Conservation (phyloP, 2,797 vertebrate species). For the Myioborus melanocephalus region DNA sequence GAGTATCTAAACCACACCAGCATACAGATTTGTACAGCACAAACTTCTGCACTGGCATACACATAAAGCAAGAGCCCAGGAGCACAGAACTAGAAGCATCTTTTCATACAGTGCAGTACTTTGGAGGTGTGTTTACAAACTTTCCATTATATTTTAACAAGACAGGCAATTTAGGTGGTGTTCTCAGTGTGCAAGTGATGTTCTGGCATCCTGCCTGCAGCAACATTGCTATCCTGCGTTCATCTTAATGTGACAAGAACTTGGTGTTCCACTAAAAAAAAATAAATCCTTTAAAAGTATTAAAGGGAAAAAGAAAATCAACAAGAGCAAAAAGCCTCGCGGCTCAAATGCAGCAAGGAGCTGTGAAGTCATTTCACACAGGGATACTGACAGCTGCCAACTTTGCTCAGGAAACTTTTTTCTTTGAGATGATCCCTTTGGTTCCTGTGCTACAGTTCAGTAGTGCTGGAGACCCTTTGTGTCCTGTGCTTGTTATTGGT, state of each 20-base stretch:
- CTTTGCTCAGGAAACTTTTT: neutral
- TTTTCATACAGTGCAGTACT: neutral
- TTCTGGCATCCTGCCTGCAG: conserved; percentile 29
- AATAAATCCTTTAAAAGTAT: neutral
- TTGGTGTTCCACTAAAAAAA: conserved; percentile 10
- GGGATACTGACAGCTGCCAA: conserved; percentile 49
- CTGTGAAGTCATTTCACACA: neutral
- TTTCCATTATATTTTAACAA: conserved; percentile 17
- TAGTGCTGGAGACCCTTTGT: neutral
- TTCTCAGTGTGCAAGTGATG: neutral
- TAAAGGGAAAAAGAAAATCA: neutral
- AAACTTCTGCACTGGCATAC: neutral
- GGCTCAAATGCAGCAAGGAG: neutral
- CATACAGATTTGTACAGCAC: neutral
- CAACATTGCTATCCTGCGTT: neutral
- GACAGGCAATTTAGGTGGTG: neutral
- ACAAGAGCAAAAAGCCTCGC: rapidly evolving
- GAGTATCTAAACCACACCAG: neutral
- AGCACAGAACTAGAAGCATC: neutral
- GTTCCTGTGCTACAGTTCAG: neutral
- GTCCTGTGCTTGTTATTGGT: conserved; percentile 44
- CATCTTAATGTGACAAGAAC: conserved; percentile 35
- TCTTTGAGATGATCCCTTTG: conserved; percentile 10
- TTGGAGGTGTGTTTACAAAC: neutral
- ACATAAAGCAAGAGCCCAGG: neutral